These are phyloP conservation scores for Poeciliopsis retropinna DNA, from an alignment of 2,113 vertebrate species.

Conservation along the genomic window DNA sequence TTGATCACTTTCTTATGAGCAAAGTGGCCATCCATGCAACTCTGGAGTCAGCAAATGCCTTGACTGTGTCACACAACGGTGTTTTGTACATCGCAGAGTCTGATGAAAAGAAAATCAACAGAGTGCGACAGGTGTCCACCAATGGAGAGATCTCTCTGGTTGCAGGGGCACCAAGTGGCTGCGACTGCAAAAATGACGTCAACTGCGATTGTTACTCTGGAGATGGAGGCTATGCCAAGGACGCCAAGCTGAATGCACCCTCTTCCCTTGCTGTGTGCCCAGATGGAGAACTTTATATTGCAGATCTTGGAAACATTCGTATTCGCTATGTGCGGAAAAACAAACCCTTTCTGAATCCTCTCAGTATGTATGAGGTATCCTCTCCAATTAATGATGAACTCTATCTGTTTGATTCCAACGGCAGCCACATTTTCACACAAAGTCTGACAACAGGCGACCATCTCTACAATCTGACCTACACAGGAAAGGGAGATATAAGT, in stretches of 20 bases:
- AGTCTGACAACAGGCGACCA: slow-evolving; percentile 95
- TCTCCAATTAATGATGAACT: slow-evolving; percentile 96
- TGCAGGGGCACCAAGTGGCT: slow-evolving; percentile 92
- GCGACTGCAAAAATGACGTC: slow-evolving; percentile 96
- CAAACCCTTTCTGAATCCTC: slow-evolving; percentile 91
- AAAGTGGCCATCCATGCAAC: slow-evolving; percentile 95
- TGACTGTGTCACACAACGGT: slow-evolving; percentile 92
- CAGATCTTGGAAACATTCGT: slow-evolving; percentile 94
- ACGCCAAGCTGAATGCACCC: slow-evolving; percentile 91
- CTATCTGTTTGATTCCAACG: slow-evolving; percentile 94
- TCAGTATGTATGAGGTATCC: slow-evolving; percentile 95
- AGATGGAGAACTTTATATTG: slow-evolving; percentile 92
- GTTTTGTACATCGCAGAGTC: slow-evolving; percentile 95
- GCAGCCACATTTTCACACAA: slow-evolving; percentile 94
- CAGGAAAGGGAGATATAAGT: slow-evolving; percentile 87
- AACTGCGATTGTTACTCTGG: slow-evolving; percentile 98
- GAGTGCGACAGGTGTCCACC: slow-evolving; percentile 94
- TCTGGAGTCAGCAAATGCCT: slow-evolving; percentile 91
- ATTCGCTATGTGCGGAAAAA: slow-evolving; percentile 95
- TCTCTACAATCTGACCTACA: slow-evolving; percentile 96
- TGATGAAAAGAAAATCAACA: slow-evolving; percentile 96
- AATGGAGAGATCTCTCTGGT: slow-evolving; percentile 94
- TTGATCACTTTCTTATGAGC: slow-evolving; percentile 95
- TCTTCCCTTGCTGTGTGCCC: slow-evolving; percentile 93
- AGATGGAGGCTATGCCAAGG: slow-evolving; percentile 96